These are phyloP conservation scores for Microtus californicus DNA, from an alignment of 2,797 vertebrate species.

Conservation along the genomic window DNA sequence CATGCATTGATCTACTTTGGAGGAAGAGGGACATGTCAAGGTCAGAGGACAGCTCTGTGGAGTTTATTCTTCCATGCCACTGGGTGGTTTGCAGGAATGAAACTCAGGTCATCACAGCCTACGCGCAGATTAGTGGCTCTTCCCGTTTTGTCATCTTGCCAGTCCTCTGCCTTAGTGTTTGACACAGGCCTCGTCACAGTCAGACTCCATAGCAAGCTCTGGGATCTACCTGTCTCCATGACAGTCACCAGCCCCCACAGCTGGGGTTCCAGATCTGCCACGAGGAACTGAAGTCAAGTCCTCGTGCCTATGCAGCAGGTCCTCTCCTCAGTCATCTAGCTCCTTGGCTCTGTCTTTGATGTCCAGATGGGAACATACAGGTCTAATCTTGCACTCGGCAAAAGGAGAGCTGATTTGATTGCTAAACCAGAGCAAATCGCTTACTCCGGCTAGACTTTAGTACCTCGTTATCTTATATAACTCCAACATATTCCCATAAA, in stretches of 20 bases:
- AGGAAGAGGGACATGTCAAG: too few species aligned
- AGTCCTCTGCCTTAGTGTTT: background rate
- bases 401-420: background rate
- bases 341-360: background rate
- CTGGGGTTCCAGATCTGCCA: background rate
- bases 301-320: background rate
- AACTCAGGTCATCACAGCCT: background rate
- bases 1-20: background rate
- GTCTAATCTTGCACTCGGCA: background rate
- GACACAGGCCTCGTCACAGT: background rate
- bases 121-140: background rate
- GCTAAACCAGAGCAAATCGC: constrained; percentile 11
- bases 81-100: background rate
- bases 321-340: background rate
- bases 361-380: background rate
- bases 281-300: background rate
- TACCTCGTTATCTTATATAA: background rate
- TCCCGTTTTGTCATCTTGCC: background rate
- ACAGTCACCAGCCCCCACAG: too few species aligned
- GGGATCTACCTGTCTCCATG: background rate
- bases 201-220: background rate
- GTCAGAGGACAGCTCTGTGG: background rate
- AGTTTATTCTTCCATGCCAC: background rate
- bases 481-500: background rate
- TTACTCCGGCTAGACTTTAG: background rate